A percentile compares a stretch with the other conserved stretches of the same genome.
Evolutionary conservation across 23 tunicate species (phyloP).

Genomic region (Diplosoma virens): DNA sequence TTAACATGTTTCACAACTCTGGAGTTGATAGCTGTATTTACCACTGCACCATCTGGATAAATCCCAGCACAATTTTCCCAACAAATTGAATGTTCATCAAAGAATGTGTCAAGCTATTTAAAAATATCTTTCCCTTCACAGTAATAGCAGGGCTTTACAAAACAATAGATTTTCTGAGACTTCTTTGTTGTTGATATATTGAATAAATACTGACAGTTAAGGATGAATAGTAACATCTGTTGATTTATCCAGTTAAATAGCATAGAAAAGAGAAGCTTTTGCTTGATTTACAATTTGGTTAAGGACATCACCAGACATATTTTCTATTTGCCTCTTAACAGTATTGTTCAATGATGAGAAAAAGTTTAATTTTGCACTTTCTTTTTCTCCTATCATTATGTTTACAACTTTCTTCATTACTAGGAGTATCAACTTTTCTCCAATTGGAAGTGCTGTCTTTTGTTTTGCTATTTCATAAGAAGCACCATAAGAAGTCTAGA

Average conservation of each 20-base stretch:
- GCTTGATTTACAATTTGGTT: no score
- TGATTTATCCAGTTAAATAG: background rate
- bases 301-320: no score
- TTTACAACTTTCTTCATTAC: no score
- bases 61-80: background rate
- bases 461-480: conserved; percentile 19
- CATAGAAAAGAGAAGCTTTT: background rate
- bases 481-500: conserved; percentile 1
- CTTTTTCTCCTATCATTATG: background rate
- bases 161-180: background rate
- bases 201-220: background rate
- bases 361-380: background rate
- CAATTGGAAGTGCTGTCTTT: background rate
- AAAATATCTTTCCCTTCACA: background rate
- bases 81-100: no score
- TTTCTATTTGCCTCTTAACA: no score
- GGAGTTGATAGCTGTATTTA: no score
- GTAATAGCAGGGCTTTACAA: background rate
- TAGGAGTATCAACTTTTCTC: no score
- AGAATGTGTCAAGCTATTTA: background rate
- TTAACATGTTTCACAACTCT: no score
- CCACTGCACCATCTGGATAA: background rate
- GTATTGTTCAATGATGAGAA: background rate
- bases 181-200: background rate
- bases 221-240: background rate